These are phyloP conservation scores for Pteropus rufus DNA, from an alignment of 2,797 vertebrate species.

Conservation along the genomic window DNA sequence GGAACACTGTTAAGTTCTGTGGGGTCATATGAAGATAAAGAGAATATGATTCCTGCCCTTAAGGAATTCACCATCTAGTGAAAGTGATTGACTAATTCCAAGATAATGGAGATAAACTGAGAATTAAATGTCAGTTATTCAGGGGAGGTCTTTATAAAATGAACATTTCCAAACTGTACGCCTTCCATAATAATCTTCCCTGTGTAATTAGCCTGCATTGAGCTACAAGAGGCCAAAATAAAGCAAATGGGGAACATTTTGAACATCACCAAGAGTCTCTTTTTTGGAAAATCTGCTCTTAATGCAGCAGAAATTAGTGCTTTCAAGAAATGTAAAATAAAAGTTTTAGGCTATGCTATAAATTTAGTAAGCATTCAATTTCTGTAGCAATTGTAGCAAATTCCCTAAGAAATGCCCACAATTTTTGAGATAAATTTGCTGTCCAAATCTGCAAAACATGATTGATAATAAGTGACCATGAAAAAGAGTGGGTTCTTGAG, in stretches of 20 bases:
- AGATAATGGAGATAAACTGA: background rate
- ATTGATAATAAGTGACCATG: background rate
- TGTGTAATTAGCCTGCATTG: background rate
- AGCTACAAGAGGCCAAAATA: background rate
- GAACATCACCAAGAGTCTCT: background rate
- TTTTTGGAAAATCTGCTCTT: background rate
- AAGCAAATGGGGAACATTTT: background rate
- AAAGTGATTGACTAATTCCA: background rate
- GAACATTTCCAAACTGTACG: background rate
- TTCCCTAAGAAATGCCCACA: background rate
- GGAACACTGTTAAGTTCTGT: background rate
- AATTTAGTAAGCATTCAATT: background rate
- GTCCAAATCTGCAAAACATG: background rate
- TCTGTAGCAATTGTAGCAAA: background rate
- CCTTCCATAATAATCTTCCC: background rate
- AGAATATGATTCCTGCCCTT: background rate
- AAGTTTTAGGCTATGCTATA: background rate
- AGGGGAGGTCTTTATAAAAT: background rate
- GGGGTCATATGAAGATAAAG: background rate
- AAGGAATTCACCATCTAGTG: background rate
- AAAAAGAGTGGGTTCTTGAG: background rate
- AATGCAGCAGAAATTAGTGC: background rate
- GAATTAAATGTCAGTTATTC: background rate
- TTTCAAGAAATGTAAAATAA: background rate
- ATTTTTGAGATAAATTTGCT: background rate